Evolutionary conservation across 2,797 vertebrate genomes (phyloP).

Genomic region (Borostomias antarcticus): DNA sequence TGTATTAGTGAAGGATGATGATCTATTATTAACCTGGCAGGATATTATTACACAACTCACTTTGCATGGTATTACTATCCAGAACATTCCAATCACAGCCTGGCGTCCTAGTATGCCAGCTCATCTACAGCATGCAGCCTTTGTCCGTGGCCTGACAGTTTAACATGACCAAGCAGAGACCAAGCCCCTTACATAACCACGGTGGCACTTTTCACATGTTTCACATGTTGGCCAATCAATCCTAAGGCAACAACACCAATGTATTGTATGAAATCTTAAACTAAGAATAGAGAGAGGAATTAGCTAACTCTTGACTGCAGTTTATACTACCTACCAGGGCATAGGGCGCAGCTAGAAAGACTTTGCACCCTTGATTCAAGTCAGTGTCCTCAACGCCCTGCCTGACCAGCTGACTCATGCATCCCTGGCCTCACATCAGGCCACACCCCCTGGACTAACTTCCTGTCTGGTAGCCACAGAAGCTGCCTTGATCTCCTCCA

Average conservation of each 20-base stretch:
- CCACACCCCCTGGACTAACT: slow-evolving; percentile 21
- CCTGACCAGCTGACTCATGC: slow-evolving; percentile 47
- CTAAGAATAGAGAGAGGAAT: too few relatives aligned
- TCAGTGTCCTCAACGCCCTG: slow-evolving; percentile 25
- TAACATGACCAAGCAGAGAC: neutral
- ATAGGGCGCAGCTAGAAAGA: neutral
- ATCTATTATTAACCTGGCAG: slow-evolving; percentile 24
- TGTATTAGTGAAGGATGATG: slow-evolving; percentile 36
- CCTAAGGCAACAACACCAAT: neutral
- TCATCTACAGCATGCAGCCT: neutral
- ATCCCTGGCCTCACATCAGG: slow-evolving; percentile 60
- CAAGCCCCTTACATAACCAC: neutral
- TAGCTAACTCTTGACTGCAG: neutral
- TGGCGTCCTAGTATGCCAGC: neutral
- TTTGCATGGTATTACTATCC: neutral
- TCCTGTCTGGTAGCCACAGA: slow-evolving; percentile 48
- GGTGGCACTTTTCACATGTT: neutral
- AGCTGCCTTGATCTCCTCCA: slow-evolving; percentile 48
- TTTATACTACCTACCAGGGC: neutral
- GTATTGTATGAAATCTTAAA: neutral
- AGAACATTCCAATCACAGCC: neutral
- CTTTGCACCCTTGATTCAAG: neutral
- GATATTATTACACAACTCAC: slow-evolving; percentile 35
- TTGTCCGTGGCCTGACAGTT: neutral
- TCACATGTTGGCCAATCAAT: neutral